Evolutionary conservation across 2,888 invertebrate genomes (phyloP).

Genomic region (Tetanocera ferruginea): DNA sequence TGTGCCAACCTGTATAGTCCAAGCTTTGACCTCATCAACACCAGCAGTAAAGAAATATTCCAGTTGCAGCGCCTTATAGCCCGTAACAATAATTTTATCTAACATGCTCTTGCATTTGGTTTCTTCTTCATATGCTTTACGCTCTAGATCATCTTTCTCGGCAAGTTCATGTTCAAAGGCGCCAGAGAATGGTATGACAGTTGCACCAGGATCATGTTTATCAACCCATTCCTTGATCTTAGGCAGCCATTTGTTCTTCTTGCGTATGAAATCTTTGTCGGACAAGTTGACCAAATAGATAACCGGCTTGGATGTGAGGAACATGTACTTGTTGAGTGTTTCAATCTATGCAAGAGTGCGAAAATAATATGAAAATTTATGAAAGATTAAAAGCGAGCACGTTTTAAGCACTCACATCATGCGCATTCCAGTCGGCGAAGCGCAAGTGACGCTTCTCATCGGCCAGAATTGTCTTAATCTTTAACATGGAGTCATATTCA

Average conservation of each 20-base stretch:
- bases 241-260: conserved; percentile 96
- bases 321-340: conserved; percentile 94
- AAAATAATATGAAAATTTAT: conserved; percentile 33
- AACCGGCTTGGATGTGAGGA: conserved; percentile 97
- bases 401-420: conserved; percentile 79
- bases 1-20: conserved; percentile 92
- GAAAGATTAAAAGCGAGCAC: not conserved
- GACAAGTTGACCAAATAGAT: conserved; percentile 97
- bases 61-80: conserved; percentile 95
- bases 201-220: conserved; percentile 93
- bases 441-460: conserved; percentile 95
- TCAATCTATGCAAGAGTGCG: conserved; percentile 82
- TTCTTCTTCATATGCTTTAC: conserved; percentile 85
- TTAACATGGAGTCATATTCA: conserved; percentile 90
- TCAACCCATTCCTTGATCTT: conserved; percentile 99
- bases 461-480: conserved; percentile 85
- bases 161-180: conserved; percentile 87
- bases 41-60: conserved; percentile 99
- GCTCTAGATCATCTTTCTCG: conserved; percentile 86
- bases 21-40: conserved; percentile 98
- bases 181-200: conserved; percentile 96
- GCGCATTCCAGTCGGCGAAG: conserved; percentile 92
- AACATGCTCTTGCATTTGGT: conserved; percentile 85
- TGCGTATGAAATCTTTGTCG: conserved; percentile 97
- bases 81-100: conserved; percentile 97